Percentiles rank a stretch among this genome's conserved stretches.
Evolutionary conservation across 1,140 invertebrate genomes (phyloP).

Genomic region (Drosophila chauvacae): DNA sequence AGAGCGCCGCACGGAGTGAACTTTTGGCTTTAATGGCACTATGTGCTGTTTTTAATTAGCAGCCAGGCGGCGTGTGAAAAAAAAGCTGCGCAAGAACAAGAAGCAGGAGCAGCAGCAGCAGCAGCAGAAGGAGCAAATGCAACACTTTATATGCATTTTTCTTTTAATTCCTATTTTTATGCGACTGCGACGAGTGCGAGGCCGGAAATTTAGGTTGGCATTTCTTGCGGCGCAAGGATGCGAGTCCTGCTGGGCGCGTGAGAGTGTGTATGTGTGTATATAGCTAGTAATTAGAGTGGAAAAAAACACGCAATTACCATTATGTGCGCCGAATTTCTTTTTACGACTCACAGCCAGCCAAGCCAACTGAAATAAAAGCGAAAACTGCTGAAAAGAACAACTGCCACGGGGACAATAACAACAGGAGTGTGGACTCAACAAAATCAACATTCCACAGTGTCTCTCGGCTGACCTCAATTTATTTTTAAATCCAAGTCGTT

Average conservation of each 20-base stretch:
- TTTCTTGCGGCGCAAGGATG: conserved; percentile 62
- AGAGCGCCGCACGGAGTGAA: conserved; percentile 52
- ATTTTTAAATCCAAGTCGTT: conserved; percentile 78
- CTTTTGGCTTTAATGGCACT: conserved; percentile 80
- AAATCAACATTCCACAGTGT: conserved; percentile 52
- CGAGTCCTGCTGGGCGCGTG: conserved; percentile 23
- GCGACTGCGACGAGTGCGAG: conserved; percentile 43
- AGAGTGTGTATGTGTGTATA: conserved; percentile 44
- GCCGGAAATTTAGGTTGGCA: conserved; percentile 75
- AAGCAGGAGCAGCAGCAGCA: conserved; percentile 13
- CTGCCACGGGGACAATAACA: conserved; percentile 10
- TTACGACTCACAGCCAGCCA: conserved; percentile 54
- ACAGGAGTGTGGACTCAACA: conserved; percentile 23
- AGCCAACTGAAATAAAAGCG: conserved; percentile 54
- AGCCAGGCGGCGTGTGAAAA: conserved; percentile 22
- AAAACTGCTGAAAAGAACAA: conserved; percentile 22
- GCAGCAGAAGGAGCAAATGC: conserved; percentile 60
- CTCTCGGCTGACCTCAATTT: conserved; percentile 70
- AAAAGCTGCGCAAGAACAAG: conserved; percentile 20
- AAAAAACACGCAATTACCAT: conserved; percentile 82
- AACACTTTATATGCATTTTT: conserved; percentile 83
- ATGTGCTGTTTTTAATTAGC: conserved; percentile 80
- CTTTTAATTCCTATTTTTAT: conserved; percentile 81
- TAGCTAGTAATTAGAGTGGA: conserved; percentile 78
- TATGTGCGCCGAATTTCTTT: conserved; percentile 79